Evolutionary conservation across 2,888 invertebrate genomes (phyloP), one percentile per base, ranked within the genome.

Genomic region (Pomacea canaliculata): DNA sequence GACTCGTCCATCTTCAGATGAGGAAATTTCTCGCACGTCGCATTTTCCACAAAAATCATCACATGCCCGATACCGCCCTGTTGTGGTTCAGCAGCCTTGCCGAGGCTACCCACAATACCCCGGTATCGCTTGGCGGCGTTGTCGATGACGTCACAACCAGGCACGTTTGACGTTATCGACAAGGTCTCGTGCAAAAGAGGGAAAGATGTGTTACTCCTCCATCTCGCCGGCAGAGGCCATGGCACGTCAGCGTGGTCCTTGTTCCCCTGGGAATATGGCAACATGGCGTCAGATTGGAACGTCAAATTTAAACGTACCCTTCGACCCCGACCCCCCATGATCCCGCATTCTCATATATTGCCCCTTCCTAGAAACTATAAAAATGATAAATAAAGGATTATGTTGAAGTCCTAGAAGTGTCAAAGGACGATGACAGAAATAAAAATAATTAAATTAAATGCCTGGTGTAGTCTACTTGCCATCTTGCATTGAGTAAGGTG

Each of bases 171-270:
- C 27, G 19, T 65, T 23, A 77, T 68, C n/a, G 49, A 48, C n/a
- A 77, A 56, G 37, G 70, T 59, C 13, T 51, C 37, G 16, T 68
- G 71, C 10, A 12, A 59, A 49, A 77, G 71, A 23, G 67, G 67
- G 18, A 77, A 37, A 7, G 74, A 48, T 12, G 8, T 46, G 19
- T 49, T 63, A 48, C 62, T 66, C 63, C 74, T 67, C 46, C 23
- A 78, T 4, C 49, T 5, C 62, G 49, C 69, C 16, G 78, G 78
- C 75, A 72, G 48, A 48, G 78, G 78, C 78, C 78, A 78, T 7
- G 78, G 78, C 0, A 69, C 67, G 27, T 75, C 78, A 16, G 78
- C 48, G 9, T 51, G 74, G 12, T 68, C 69, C 51, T 71, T 66
- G 69, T 75, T 71, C 16, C 78, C 78, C 78, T 75, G 60, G 37